Conservation (phyloP, 2,113 vertebrate genomes). For the Pagrus major region DNA sequence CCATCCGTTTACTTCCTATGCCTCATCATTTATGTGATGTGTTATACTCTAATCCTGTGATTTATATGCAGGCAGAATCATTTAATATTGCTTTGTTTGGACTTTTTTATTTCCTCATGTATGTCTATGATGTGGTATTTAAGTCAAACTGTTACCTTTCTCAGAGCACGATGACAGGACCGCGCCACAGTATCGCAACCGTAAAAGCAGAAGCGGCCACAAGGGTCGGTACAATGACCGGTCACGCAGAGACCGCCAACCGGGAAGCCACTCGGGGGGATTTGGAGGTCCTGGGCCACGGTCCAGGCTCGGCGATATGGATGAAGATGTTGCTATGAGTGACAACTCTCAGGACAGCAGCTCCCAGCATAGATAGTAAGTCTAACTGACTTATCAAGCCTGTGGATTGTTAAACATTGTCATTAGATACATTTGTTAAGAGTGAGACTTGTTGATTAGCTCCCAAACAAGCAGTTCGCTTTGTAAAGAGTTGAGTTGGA, state of each 20-base stretch:
- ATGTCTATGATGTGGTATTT: neutral
- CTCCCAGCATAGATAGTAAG: constrained; percentile 87
- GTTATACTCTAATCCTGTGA: neutral
- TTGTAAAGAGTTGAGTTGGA: neutral
- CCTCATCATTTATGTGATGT: neutral
- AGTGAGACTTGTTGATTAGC: neutral
- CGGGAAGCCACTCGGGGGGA: constrained; percentile 61
- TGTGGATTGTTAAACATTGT: neutral
- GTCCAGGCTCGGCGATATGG: constrained; percentile 80
- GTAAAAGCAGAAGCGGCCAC: constrained; percentile 86
- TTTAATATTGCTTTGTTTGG: neutral
- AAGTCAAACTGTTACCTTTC: neutral
- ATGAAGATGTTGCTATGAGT: constrained; percentile 88
- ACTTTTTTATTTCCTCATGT: neutral
- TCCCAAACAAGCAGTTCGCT: neutral
- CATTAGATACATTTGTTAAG: neutral
- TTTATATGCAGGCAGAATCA: neutral
- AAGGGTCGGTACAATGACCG: constrained; percentile 83
- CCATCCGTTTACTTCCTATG: neutral
- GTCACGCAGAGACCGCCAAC: constrained; percentile 79
- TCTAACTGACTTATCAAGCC: neutral
- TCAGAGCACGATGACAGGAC: constrained; percentile 89
- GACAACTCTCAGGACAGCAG: constrained; percentile 81
- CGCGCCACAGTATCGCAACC: constrained; percentile 82
- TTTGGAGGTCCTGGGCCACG: constrained; percentile 69